Evolutionary conservation across 1,140 invertebrate species (phyloP), one percentile per base, ranked within the genome.

Genomic region (Acromyrmex heyeri): DNA sequence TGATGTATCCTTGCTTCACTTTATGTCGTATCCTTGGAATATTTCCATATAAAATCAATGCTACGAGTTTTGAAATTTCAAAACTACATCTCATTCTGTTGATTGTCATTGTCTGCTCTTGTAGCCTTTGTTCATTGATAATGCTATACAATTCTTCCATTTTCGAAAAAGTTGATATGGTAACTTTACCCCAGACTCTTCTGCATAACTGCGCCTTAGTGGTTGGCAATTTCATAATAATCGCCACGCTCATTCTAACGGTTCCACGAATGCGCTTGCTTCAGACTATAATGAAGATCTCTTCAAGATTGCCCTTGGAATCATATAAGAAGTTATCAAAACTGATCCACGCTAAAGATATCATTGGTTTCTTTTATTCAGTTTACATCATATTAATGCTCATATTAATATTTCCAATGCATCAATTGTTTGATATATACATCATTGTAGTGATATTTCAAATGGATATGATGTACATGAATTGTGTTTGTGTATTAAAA

Each of bases 401-500:
- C 3, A 92, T 18, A 21, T 16, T 77, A 2, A 0, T 0, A 18
- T 8, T 64, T 6, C 1, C 6, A 7, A 18, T 30, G 2, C 5
- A 6, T 0, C n/a, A n/a, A n/a, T 3, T 7, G 0, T 12, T 76
- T 4, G 21, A 7, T 0, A 10, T 92, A 0, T 93, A 93, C 24
- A 78, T 86, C 7, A 85, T 88, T 0, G n/a, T 91, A 2, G 21
- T 90, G 0, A 69, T 93, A 10, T 93, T 85, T 73, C 38, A 88
- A 0, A 86, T 94, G 82, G 93, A 94, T 76, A 91, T 87, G 21
- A 81, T 92, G 0, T 95, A 94, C 65, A 86, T 91, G 1, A 91
- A 94, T 55, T 94, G 90, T 21, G 91, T 93, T 64, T 64, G 24
- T 30, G 27, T 64, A 64, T 30, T 64, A 64, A 64, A 30, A 14